Conservation (phyloP, 1,140 invertebrate species). For the Musca domestica region DNA sequence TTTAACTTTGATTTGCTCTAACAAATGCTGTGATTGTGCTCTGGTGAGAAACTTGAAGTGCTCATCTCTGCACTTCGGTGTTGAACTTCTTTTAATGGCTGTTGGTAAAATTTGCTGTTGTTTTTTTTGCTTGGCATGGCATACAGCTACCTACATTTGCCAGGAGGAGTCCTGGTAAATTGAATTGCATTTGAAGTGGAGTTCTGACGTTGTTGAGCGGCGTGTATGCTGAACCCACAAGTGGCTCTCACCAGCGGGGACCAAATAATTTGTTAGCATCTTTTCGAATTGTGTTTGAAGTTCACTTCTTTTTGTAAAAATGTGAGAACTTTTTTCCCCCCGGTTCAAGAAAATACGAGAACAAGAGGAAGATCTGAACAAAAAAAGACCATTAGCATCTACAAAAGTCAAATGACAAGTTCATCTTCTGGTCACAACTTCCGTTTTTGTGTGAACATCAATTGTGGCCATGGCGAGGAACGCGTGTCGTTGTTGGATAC, state of each 20-base stretch:
- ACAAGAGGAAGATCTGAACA: not conserved
- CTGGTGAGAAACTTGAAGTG: no score
- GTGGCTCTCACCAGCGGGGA: conserved; percentile 53
- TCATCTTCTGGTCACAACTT: conserved; percentile 19
- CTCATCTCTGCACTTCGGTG: no score
- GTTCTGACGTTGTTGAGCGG: no score
- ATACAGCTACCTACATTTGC: no score
- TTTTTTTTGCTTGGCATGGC: no score
- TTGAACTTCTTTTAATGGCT: no score
- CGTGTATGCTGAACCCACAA: conserved; percentile 35
- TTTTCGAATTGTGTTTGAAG: not conserved
- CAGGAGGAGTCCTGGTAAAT: no score
- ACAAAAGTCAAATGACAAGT: conserved; percentile 15
- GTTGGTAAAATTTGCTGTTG: no score
- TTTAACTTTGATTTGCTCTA: no score
- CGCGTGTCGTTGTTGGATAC: conserved; percentile 1
- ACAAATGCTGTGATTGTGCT: no score
- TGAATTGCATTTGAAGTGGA: no score
- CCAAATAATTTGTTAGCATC: not conserved
- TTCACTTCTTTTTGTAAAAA: not conserved
- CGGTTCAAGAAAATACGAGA: not conserved
- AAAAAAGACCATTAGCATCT: no score
- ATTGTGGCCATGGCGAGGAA: not conserved
- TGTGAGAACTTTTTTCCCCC: conserved; percentile 11
- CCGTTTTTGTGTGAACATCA: conserved; percentile 2